Evolutionary conservation across 1,140 invertebrate genomes (phyloP).

Genomic region (Hylaeus anthracinus): DNA sequence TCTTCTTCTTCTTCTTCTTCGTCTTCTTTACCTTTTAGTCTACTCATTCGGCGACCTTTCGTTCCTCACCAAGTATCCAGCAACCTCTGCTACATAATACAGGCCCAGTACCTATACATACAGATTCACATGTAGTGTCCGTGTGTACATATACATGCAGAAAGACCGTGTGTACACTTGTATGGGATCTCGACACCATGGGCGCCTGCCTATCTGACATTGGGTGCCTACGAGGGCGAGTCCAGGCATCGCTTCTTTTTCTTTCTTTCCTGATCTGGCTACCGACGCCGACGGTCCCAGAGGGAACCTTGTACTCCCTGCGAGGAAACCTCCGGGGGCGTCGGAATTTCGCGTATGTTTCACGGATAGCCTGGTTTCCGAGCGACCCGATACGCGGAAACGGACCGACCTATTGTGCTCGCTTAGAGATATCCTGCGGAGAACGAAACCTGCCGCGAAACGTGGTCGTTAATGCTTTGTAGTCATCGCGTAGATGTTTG

Average conservation of each 20-base stretch:
- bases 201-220: conserved; percentile 65
- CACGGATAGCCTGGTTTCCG: conserved; percentile 29
- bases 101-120: not conserved
- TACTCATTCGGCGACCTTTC: conserved; percentile 57
- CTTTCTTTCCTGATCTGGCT: conserved; percentile 52
- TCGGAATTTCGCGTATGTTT: conserved; percentile 57
- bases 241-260: conserved; percentile 53
- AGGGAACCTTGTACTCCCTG: conserved; percentile 31
- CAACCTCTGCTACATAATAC: conserved; percentile 68
- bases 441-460: not conserved
- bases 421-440: conserved; percentile 11
- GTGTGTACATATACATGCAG: conserved; percentile 10
- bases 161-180: conserved; percentile 55
- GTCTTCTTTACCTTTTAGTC: conserved; percentile 35
- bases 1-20: conserved; percentile 37
- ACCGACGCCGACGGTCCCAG: conserved; percentile 56
- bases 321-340: conserved; percentile 29
- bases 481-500: conserved; percentile 6
- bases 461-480: conserved; percentile 16
- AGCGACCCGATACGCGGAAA: conserved; percentile 31
- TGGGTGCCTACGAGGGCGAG: conserved; percentile 63
- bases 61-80: conserved; percentile 57
- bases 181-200: conserved; percentile 61
- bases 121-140: not conserved
- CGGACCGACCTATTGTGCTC: not conserved